Evolutionary conservation across 1,140 invertebrate species (phyloP).

Genomic region (Telenomus remus): DNA sequence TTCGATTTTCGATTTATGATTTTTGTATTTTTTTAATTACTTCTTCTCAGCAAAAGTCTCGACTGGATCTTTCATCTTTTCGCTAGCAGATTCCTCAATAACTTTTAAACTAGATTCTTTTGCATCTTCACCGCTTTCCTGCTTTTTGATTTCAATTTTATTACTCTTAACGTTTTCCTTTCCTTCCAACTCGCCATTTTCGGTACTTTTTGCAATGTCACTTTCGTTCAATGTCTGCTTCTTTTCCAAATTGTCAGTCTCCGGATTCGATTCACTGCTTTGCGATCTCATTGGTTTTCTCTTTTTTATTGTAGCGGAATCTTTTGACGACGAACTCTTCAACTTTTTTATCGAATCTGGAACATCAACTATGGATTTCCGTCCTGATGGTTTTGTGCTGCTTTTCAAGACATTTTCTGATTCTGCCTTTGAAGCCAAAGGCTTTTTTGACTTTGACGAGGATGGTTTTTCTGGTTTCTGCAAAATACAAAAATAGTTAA

Average conservation of each 20-base stretch:
- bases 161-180: slow-evolving; percentile 10
- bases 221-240: slow-evolving; percentile 13
- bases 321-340: slow-evolving; percentile 23
- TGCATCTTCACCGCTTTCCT: no score
- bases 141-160: neutral
- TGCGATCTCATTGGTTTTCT: slow-evolving; percentile 32
- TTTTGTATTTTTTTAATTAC: no score
- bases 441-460: slow-evolving; percentile 24
- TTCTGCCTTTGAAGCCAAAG: slow-evolving; percentile 47
- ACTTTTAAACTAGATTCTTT: neutral
- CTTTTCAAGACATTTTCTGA: slow-evolving; percentile 27
- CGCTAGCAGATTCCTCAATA: neutral
- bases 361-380: neutral
- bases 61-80: neutral
- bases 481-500: slow-evolving; percentile 3
- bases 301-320: slow-evolving; percentile 27
- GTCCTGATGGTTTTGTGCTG: slow-evolving; percentile 11
- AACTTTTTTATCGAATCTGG: slow-evolving; percentile 12
- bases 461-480: slow-evolving; percentile 29
- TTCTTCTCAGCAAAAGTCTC: slow-evolving; percentile 12
- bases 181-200: slow-evolving; percentile 6
- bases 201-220: slow-evolving; percentile 13
- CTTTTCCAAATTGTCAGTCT: slow-evolving; percentile 43
- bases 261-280: slow-evolving; percentile 41
- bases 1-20: neutral